Percentiles rank a stretch among this genome's conserved stretches.
These are phyloP conservation scores for Vultur gryphus DNA, from an alignment of 2,797 vertebrate species.

Conservation along the genomic window DNA sequence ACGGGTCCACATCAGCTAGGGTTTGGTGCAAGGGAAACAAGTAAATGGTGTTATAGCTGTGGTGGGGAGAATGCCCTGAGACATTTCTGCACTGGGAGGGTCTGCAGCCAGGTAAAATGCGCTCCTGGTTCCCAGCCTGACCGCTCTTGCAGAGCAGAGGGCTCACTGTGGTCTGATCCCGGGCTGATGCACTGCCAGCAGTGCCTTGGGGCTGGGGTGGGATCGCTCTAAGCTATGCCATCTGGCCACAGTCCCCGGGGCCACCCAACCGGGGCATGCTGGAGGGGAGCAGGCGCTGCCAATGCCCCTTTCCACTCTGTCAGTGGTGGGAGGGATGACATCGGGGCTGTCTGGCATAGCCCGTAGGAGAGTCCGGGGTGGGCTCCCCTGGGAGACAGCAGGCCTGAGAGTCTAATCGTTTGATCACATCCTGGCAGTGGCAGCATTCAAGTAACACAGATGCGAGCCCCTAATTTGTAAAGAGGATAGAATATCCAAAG, in stretches of 20 bases:
- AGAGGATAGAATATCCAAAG: neutral
- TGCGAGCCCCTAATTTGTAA: neutral
- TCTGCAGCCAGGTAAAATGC: neutral
- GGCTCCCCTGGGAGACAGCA: neutral
- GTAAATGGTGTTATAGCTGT: accelerated
- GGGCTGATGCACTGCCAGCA: neutral
- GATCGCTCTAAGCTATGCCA: neutral
- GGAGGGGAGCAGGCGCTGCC: neutral
- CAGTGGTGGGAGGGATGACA: neutral
- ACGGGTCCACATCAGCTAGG: accelerated
- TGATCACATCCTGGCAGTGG: neutral
- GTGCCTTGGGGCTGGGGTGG: neutral
- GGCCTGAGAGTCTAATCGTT: neutral
- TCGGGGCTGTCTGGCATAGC: neutral
- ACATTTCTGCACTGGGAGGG: neutral
- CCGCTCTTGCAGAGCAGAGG: neutral
- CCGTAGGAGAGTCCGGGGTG: neutral
- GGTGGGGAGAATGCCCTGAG: neutral
- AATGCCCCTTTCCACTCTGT: neutral
- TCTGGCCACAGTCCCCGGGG: neutral
- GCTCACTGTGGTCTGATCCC: neutral
- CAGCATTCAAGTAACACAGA: neutral
- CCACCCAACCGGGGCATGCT: neutral
- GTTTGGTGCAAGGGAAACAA: neutral
- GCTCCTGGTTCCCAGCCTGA: neutral